Evolutionary conservation across 2,797 vertebrate species (phyloP).

Genomic region (Scyliorhinus canicula): DNA sequence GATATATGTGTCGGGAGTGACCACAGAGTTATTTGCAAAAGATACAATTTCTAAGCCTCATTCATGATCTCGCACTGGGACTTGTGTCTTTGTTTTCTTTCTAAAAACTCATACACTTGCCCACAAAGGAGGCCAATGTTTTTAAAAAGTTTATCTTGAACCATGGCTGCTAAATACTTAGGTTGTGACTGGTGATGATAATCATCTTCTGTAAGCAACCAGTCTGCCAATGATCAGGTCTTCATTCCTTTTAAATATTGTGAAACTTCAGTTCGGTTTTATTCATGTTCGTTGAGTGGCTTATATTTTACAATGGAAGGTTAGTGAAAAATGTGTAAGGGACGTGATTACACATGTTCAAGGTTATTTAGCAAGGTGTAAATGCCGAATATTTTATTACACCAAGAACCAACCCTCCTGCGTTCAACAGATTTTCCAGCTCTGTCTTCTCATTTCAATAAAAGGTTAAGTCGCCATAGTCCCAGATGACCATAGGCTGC

Average conservation of each 20-base stretch:
- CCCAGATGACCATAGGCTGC: too few relatives aligned
- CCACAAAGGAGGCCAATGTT: slow-evolving; percentile 43
- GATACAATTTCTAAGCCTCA: too few relatives aligned
- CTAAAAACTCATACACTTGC: slow-evolving; percentile 28
- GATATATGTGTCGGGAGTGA: not conserved
- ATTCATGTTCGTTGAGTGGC: not conserved
- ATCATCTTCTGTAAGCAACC: too few relatives aligned
- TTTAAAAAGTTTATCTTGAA: slow-evolving; percentile 42
- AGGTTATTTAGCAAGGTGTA: not conserved
- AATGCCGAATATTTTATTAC: not conserved
- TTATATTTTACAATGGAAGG: not conserved
- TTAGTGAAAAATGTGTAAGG: not conserved
- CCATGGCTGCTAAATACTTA: too few relatives aligned
- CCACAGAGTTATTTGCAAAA: too few relatives aligned
- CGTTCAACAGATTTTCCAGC: not conserved
- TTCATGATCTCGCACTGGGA: too few relatives aligned
- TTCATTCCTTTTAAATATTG: not conserved
- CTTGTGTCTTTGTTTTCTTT: too few relatives aligned
- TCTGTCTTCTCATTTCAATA: not conserved
- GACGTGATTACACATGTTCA: not conserved
- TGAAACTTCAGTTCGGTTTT: not conserved
- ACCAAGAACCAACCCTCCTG: not conserved
- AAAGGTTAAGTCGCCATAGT: too few relatives aligned
- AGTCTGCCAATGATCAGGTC: too few relatives aligned
- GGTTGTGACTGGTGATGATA: not conserved